Base-by-base conservation (phyloP, 2,113 vertebrate genomes). In the Aramus guarauna region DNA sequence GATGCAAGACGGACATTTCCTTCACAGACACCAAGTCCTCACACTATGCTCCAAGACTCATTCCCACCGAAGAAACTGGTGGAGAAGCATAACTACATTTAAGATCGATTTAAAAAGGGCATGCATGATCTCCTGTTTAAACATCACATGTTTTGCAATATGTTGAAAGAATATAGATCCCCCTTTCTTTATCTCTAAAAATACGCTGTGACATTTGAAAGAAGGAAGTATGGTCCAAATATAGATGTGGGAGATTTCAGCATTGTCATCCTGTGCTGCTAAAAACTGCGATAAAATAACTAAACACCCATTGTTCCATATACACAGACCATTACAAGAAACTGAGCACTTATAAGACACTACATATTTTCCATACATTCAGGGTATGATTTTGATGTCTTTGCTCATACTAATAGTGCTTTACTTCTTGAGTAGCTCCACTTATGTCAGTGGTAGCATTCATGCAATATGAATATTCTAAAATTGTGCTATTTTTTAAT, bases 181-280 rank as follows among this genome's bases (percentile, higher is more conserved):
- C 79, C 53, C 80, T 91, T 64, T 90, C 94, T 71, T 87, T 66
- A 68, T 47, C 76, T 60, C 93, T 97, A 97, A 97, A 97, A 97
- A 95, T 96, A 95, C 0, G 0, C 18, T 67, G 55, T 87, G 93
- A 96, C 96, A 96, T 97, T 97, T 97, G 74, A 97, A 97, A 97
- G 64, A 74, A 97, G 96, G 97, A 97, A 97, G 96, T 97, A 29
- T 74, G 52, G n/a, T 68, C 53, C 89, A 94, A 96, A 96, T 92
- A 90, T 94, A 95, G 90, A 95, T 78, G 77, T 23, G 85, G 90
- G 93, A 92, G 36, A 95, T 97, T 97, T 97, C 86, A 94, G 75
- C 81, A 82, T 62, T 96, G 93, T 96, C 97, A 97, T 97, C 53
- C 67, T 92, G 80, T 29, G 52, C 63, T 86, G 63, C 53, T 84